These are phyloP conservation scores for Pegea sp. DNA, from an alignment of 23 tunicate species.

Conservation along the genomic window DNA sequence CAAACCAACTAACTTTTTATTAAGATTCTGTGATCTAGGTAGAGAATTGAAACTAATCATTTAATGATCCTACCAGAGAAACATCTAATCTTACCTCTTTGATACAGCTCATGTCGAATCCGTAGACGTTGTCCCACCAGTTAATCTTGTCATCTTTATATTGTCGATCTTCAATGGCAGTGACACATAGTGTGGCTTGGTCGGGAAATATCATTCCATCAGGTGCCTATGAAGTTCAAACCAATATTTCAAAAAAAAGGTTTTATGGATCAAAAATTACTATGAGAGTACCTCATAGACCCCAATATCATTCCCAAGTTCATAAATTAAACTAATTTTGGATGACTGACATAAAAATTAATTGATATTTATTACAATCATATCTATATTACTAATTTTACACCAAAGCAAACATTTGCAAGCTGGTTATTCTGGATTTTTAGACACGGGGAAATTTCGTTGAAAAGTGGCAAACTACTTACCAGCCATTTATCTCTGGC, in stretches of 20 bases:
- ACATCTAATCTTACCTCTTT: constrained; percentile 64
- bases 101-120: constrained; percentile 93
- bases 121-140: constrained; percentile 99
- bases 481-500: constrained; percentile 95
- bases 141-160: constrained; percentile 95
- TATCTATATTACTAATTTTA: no score
- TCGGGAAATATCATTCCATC: constrained; percentile 96
- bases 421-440: background rate
- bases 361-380: no score
- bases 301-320: no score
- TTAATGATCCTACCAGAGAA: background rate
- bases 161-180: constrained; percentile 96
- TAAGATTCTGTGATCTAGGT: no score
- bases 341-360: no score
- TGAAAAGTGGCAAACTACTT: background rate
- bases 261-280: no score
- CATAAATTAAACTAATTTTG: no score
- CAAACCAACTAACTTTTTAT: no score
- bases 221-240: constrained; percentile 25
- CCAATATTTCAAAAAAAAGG: background rate
- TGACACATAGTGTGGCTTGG: constrained; percentile 63
- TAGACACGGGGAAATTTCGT: background rate
- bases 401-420: background rate
- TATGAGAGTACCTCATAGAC: no score
- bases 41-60: constrained; percentile 7